A percentile compares a stretch with the other conserved stretches of the same genome.
phyloP scores from a whole-genome alignment of 1,140 invertebrate species.

The Procambarus clarkii region DNA sequence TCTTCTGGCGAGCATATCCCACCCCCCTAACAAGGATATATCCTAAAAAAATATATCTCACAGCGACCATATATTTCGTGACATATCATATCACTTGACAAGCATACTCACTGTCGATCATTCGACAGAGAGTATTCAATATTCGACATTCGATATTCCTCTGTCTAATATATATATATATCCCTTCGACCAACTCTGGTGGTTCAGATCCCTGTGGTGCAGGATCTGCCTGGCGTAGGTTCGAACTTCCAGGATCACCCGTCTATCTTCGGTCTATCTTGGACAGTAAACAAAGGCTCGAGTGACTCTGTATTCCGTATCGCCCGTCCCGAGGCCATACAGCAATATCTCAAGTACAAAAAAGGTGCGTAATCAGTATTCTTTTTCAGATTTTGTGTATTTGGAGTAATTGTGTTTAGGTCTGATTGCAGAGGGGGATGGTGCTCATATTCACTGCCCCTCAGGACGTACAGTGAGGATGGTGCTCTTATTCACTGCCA shows the following conservation, averaged over 20 bases:
- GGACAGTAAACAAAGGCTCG: constrained; percentile 37
- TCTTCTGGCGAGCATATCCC: too few species aligned
- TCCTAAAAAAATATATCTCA: too few species aligned
- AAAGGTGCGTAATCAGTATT: constrained; percentile 1
- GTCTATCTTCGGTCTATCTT: constrained; percentile 39
- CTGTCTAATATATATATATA: not conserved
- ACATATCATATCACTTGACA: too few species aligned
- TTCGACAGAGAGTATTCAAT: too few species aligned
- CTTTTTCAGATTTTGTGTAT: too few species aligned
- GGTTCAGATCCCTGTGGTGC: constrained; percentile 16
- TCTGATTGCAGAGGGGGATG: too few species aligned
- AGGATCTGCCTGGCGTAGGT: constrained; percentile 41
- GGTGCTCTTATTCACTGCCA: not conserved
- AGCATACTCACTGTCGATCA: too few species aligned
- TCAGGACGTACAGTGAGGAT: not conserved
- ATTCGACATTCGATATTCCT: not conserved
- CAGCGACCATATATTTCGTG: too few species aligned
- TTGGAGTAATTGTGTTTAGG: too few species aligned
- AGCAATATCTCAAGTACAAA: not conserved
- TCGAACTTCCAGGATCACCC: constrained; percentile 52
- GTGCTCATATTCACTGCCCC: too few species aligned
- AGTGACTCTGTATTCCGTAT: not conserved
- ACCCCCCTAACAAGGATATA: too few species aligned
- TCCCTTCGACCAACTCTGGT: not conserved
- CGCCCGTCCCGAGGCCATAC: not conserved